These are phyloP conservation scores for Neria commutata DNA, from an alignment of 2,888 invertebrate genomes.

Conservation along the genomic window DNA sequence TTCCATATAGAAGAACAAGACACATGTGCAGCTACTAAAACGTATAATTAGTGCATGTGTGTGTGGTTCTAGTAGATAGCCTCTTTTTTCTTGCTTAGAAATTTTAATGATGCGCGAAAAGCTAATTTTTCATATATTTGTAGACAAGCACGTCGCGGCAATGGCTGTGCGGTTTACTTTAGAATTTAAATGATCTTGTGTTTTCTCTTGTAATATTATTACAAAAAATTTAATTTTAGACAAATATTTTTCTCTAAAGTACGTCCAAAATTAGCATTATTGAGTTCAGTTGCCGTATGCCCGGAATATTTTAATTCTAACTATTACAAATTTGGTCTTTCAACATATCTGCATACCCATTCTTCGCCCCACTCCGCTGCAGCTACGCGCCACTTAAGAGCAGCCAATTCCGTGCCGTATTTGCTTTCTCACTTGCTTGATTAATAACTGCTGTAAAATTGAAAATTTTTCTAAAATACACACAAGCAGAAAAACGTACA, in stretches of 20 bases:
- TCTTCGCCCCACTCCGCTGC: background rate
- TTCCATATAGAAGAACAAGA: too few relatives aligned
- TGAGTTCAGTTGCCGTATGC: too few relatives aligned
- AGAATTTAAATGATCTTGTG: too few relatives aligned
- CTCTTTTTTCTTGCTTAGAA: constrained; percentile 38
- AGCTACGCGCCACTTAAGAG: background rate
- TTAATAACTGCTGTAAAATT: constrained; percentile 56
- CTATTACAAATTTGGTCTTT: too few relatives aligned
- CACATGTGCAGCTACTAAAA: background rate
- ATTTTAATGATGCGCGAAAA: constrained; percentile 51
- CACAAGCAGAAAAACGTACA: constrained; percentile 50
- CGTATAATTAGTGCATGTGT: background rate
- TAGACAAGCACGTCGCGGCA: too few relatives aligned
- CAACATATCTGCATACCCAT: too few relatives aligned
- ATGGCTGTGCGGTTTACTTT: too few relatives aligned
- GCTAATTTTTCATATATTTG: constrained; percentile 53
- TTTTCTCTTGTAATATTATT: too few relatives aligned
- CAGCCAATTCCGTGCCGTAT: constrained; percentile 12
- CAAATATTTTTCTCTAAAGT: too few relatives aligned
- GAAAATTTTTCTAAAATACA: constrained; percentile 43
- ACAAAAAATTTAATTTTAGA: too few relatives aligned
- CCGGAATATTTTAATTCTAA: too few relatives aligned
- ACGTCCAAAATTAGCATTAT: too few relatives aligned
- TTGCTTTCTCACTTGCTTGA: constrained; percentile 41
- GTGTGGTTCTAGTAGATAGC: constrained; percentile 36